Evolutionary conservation across 1,140 invertebrate genomes (phyloP).

Genomic region (Coptotermes formosanus): DNA sequence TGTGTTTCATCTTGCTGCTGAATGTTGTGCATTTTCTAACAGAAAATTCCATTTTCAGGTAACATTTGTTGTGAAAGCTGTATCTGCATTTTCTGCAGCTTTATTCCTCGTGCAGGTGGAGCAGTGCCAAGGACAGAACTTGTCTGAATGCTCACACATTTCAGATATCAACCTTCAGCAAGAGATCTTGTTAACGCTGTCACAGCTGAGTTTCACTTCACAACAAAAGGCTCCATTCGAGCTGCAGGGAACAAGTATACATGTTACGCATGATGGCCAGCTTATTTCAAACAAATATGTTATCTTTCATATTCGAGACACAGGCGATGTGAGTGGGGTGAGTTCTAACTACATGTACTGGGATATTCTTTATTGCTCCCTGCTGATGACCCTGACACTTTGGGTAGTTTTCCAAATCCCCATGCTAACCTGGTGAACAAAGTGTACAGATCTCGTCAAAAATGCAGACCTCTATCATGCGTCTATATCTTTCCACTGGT

Average conservation of each 20-base stretch:
- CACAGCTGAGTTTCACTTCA: slow-evolving; percentile 34
- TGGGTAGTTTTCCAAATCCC: too few relatives aligned
- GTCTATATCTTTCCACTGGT: too few relatives aligned
- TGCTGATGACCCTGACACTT: too few relatives aligned
- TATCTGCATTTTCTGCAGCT: slow-evolving; percentile 44
- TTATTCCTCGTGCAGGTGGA: slow-evolving; percentile 35
- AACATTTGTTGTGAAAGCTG: slow-evolving; percentile 42
- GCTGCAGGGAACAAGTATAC: slow-evolving; percentile 38
- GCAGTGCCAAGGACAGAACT: slow-evolving; percentile 39
- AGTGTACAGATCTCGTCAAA: too few relatives aligned
- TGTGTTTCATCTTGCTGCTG: too few relatives aligned
- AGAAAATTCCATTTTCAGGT: slow-evolving; percentile 36
- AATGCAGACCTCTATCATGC: too few relatives aligned
- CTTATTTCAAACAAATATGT: slow-evolving; percentile 40
- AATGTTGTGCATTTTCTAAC: too few relatives aligned
- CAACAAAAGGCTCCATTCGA: slow-evolving; percentile 36
- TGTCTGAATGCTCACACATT: slow-evolving; percentile 31
- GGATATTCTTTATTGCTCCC: too few relatives aligned
- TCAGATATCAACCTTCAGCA: slow-evolving; percentile 37
- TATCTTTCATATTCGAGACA: slow-evolving; percentile 36
- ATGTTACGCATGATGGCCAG: slow-evolving; percentile 39
- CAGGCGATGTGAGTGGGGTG: slow-evolving; percentile 37
- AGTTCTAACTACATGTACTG: background rate
- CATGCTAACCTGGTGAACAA: too few relatives aligned
- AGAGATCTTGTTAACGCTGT: slow-evolving; percentile 33